Percentiles rank a stretch among this genome's conserved stretches.
These are phyloP conservation scores for Leptocoma aspasia DNA, from an alignment of 2,113 vertebrate species.

Conservation along the genomic window DNA sequence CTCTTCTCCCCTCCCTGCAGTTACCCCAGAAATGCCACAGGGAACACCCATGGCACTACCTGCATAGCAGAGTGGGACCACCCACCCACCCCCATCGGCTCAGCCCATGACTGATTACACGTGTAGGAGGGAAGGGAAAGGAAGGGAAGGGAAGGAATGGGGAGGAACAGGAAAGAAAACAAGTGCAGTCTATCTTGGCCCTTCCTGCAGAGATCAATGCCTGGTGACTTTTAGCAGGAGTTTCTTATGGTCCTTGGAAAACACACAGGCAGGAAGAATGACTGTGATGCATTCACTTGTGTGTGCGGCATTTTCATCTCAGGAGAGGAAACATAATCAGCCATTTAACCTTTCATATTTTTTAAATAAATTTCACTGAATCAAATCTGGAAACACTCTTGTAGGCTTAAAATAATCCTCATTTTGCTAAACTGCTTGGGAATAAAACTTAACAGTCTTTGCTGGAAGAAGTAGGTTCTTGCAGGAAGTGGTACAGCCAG, in stretches of 20 bases:
- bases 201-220: background rate
- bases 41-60: background rate
- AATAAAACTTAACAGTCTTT: background rate
- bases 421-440: constrained; percentile 20
- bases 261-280: background rate
- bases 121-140: background rate
- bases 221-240: background rate
- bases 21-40: background rate
- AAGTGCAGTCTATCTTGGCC: background rate
- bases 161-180: background rate
- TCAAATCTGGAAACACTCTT: constrained; percentile 16
- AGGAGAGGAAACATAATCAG: background rate
- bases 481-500: background rate
- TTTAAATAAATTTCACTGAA: constrained; percentile 19
- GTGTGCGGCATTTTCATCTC: background rate
- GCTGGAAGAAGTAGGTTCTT: background rate
- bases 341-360: constrained; percentile 16
- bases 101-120: background rate
- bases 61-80: background rate
- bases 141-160: background rate
- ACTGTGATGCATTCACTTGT: background rate
- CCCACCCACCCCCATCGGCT: background rate
- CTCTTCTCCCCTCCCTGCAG: background rate
- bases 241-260: background rate
- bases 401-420: constrained; percentile 13